These are phyloP conservation scores for Goniozus legneri DNA, from an alignment of 1,140 invertebrate genomes.

Conservation along the genomic window DNA sequence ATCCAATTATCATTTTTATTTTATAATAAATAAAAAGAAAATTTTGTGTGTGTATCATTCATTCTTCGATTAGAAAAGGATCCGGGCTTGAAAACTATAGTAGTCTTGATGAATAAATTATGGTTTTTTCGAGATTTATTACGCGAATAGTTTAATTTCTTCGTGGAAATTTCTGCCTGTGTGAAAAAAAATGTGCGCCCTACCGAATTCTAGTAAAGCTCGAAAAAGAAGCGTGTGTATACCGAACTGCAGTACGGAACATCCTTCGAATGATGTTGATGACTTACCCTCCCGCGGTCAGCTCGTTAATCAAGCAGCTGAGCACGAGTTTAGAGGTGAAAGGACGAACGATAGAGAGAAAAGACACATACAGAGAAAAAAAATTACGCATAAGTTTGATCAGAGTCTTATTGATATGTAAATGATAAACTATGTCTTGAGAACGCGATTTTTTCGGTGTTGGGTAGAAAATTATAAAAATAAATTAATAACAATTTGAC, in stretches of 20 bases:
- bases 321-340: conserved; percentile 60
- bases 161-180: too few relatives aligned
- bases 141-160: too few relatives aligned
- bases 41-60: too few relatives aligned
- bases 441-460: conserved; percentile 13
- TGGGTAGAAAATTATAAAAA: too few relatives aligned
- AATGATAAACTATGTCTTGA: conserved; percentile 8
- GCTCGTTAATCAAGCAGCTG: conserved; percentile 84
- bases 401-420: conserved; percentile 20
- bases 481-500: too few relatives aligned
- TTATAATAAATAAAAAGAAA: too few relatives aligned
- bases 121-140: too few relatives aligned
- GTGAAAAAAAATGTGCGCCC: conserved; percentile 25
- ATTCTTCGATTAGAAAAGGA: too few relatives aligned
- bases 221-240: conserved; percentile 32
- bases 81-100: too few relatives aligned
- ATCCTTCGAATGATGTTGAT: conserved; percentile 36
- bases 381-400: conserved; percentile 48
- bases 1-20: too few relatives aligned
- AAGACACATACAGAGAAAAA: conserved; percentile 41
- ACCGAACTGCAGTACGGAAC: conserved; percentile 30
- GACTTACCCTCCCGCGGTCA: conserved; percentile 79
- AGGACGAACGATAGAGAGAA: conserved; percentile 60
- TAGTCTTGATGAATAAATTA: too few relatives aligned
- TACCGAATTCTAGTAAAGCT: conserved; percentile 29